Conservation (phyloP, 2,888 invertebrate species). For the Scaeva pyrastri region DNA sequence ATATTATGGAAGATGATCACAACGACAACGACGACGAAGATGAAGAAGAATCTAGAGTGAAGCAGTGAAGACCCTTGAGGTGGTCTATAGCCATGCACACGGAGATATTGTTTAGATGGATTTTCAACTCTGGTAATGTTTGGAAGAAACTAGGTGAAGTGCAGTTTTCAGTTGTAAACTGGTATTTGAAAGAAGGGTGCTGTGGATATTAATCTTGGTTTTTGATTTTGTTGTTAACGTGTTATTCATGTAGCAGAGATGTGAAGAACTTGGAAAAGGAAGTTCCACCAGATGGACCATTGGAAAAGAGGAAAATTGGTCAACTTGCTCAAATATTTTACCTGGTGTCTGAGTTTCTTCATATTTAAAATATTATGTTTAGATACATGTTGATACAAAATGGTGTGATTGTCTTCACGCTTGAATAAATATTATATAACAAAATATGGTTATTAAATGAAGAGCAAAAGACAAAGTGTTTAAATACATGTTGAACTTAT, state of each 20-base stretch:
- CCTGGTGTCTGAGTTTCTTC: too few relatives aligned
- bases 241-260: conserved; percentile 21
- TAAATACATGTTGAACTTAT: too few relatives aligned
- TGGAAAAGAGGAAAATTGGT: background rate
- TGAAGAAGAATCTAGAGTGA: conserved; percentile 52
- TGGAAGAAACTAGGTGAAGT: conserved; percentile 74
- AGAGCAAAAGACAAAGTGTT: too few relatives aligned
- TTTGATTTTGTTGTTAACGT: background rate
- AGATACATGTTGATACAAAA: background rate
- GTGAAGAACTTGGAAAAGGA: background rate
- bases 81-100: conserved; percentile 46
- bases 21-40: conserved; percentile 14
- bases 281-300: background rate
- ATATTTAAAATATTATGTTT: background rate
- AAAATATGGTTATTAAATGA: too few relatives aligned
- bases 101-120: background rate
- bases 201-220: conserved; percentile 28
- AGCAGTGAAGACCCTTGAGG: conserved; percentile 67
- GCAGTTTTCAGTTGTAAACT: conserved; percentile 77
- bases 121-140: conserved; percentile 18
- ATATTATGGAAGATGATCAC: conserved; percentile 13
- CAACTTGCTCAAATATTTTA: too few relatives aligned
- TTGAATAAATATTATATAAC: too few relatives aligned
- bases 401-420: too few relatives aligned
- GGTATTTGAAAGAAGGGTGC: conserved; percentile 43